These are phyloP conservation scores for Odontomyia ornata DNA, from an alignment of 2,888 invertebrate genomes.

Conservation along the genomic window DNA sequence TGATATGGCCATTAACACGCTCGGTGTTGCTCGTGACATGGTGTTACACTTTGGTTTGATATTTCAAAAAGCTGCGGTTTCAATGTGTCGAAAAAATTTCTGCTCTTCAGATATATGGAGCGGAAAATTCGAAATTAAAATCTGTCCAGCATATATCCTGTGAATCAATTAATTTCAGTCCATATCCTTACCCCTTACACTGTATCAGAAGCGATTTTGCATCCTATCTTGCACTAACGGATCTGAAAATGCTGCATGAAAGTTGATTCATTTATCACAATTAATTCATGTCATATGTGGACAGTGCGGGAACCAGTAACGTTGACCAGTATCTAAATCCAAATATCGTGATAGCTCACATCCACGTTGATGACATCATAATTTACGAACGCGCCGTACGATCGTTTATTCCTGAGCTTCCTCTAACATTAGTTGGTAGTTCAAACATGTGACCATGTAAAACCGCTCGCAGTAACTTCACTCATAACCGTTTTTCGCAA, in stretches of 20 bases:
- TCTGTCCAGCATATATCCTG: too few species aligned
- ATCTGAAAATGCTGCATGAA: background rate
- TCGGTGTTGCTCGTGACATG: background rate
- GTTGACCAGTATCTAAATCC: background rate
- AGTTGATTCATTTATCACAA: slow-evolving; percentile 18
- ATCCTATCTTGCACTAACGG: background rate
- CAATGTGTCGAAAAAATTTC: background rate
- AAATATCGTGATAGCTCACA: slow-evolving; percentile 25
- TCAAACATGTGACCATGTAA: background rate
- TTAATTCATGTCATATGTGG: slow-evolving; percentile 27
- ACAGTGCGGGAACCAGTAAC: background rate
- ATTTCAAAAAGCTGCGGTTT: background rate
- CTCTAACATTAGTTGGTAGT: background rate
- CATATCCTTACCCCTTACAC: too few species aligned
- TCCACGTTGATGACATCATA: slow-evolving; percentile 34
- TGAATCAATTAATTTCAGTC: too few species aligned
- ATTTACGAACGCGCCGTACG: slow-evolving; percentile 19
- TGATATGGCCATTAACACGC: background rate
- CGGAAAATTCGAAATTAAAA: too few species aligned
- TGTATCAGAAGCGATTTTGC: too few species aligned
- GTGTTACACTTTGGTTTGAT: background rate
- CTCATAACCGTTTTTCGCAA: slow-evolving; percentile 33
- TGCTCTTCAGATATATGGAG: too few species aligned
- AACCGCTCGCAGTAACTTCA: background rate
- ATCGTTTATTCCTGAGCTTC: background rate